Base-by-base conservation (phyloP, 35 echinoderm and acorn worm genomes). In the Diadema setosum region DNA sequence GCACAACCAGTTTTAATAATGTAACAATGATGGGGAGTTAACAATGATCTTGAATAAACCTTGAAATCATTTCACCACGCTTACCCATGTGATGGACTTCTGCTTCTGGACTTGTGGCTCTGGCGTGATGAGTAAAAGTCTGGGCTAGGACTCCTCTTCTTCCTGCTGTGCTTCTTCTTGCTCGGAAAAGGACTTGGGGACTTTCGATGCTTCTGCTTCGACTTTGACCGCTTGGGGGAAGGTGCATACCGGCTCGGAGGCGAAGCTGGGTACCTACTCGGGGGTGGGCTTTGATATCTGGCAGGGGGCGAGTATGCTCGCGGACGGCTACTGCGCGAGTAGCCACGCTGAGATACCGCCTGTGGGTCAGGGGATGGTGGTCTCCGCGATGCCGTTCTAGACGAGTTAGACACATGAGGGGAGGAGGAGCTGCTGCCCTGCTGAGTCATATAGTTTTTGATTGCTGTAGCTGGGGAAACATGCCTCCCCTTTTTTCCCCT, bases 21-120 rank as follows among this genome's bases (percentile, higher is more conserved):
- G n/a, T n/a, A n/a, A n/a, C n/a, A n/a, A n/a, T n/a, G n/a, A n/a
- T n/a, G n/a, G n/a, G n/a, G n/a, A n/a, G n/a, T n/a, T n/a, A n/a
- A n/a, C n/a, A n/a, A n/a, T n/a, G n/a, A n/a, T n/a, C n/a, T n/a
- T n/a, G n/a, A n/a, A n/a, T n/a, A n/a, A n/a, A n/a, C n/a, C n/a
- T n/a, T n/a, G n/a, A n/a, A n/a, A n/a, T n/a, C n/a, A n/a, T n/a
- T n/a, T n/a, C n/a, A n/a, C n/a, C 17, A 31, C 7, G 37, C 63
- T 67, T 91, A 96, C 94, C 94, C 88, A 65, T 96, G 87, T 29
- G 84, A 84, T 33, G 94, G 94, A 84, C 94, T 96, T 89, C 94
- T 91, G 58, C 90, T 92, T 4, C 89, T 78, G 41, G 88, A 91
- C 30, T 83, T 69, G 12, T 56, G 75, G 43, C 91, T 93, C 31